phyloP scores from a whole-genome alignment of 2,888 invertebrate species.

The Anodontia alba region DNA sequence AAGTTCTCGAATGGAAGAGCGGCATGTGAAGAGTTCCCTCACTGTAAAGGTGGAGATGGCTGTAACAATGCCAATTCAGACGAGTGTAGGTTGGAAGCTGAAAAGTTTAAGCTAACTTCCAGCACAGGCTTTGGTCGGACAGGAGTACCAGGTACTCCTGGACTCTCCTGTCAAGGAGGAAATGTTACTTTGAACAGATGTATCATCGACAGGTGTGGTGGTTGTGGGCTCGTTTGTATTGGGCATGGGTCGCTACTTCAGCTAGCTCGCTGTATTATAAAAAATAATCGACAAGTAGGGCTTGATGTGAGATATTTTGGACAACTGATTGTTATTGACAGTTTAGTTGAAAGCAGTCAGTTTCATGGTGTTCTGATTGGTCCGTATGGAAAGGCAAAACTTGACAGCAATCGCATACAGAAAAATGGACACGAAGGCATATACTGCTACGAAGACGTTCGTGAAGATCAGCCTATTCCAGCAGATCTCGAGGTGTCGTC shows the following conservation, averaged over 20 bases:
- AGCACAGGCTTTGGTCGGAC: background rate
- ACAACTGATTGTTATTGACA: slow-evolving; percentile 7
- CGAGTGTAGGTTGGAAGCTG: background rate
- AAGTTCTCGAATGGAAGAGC: slow-evolving; percentile 30
- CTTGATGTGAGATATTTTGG: slow-evolving; percentile 40
- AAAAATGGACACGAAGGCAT: slow-evolving; percentile 38
- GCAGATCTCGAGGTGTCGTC: too few relatives aligned
- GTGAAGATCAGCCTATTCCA: background rate
- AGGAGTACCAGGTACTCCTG: slow-evolving; percentile 34
- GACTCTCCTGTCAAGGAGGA: slow-evolving; percentile 23
- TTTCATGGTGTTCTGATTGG: slow-evolving; percentile 36
- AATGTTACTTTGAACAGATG: slow-evolving; percentile 33
- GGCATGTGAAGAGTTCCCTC: slow-evolving; percentile 19
- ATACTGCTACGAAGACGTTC: slow-evolving; percentile 13
- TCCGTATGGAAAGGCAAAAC: slow-evolving; percentile 16
- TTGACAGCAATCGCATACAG: slow-evolving; percentile 18
- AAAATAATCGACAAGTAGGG: slow-evolving; percentile 38
- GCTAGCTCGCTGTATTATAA: slow-evolving; percentile 23
- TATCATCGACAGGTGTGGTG: slow-evolving; percentile 42
- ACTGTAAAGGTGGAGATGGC: slow-evolving; percentile 20
- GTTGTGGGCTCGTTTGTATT: slow-evolving; percentile 28
- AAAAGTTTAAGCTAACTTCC: background rate
- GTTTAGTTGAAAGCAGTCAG: slow-evolving; percentile 30
- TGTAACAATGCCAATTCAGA: slow-evolving; percentile 12
- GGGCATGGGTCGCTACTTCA: slow-evolving; percentile 24